A percentile compares a stretch with the other conserved stretches of the same genome.
Conservation (phyloP, 2,797 vertebrate genomes). For the Rhabdophis nuchalis region DNA sequence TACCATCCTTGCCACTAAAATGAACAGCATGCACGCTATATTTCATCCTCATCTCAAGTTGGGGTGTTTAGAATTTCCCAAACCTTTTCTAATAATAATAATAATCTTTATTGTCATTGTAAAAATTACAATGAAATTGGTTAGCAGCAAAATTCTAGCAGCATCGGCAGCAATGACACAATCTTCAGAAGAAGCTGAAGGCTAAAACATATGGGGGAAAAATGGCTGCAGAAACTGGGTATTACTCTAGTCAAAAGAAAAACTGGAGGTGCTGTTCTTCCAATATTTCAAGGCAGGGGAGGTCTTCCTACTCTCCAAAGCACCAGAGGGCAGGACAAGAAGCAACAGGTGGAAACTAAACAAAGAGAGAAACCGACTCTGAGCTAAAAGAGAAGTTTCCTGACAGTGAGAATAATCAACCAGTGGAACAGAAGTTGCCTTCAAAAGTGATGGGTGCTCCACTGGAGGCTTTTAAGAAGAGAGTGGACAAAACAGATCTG, state of each 20-base stretch:
- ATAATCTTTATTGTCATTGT: too few relatives aligned
- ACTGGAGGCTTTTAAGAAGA: background rate
- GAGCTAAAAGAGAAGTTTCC: background rate
- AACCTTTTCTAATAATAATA: too few relatives aligned
- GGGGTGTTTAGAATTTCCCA: background rate
- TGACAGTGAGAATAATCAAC: background rate
- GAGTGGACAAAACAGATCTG: background rate
- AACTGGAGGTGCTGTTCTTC: fast-evolving
- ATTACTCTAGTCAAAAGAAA: background rate
- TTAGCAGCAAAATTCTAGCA: too few relatives aligned
- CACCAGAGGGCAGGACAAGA: background rate
- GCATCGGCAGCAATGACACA: background rate
- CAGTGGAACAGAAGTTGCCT: background rate
- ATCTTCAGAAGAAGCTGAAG: background rate
- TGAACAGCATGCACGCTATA: background rate
- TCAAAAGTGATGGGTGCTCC: background rate
- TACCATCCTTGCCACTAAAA: background rate
- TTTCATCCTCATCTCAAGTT: background rate
- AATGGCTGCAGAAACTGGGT: background rate
- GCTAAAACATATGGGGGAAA: background rate
- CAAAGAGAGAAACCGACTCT: background rate
- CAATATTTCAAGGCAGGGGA: background rate
- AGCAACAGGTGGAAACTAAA: background rate
- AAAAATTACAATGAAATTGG: too few relatives aligned
- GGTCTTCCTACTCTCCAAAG: background rate